A percentile compares a stretch with the other conserved stretches of the same genome.
Evolutionary conservation across 1,140 invertebrate species (phyloP).

Genomic region (Rhynchophorus ferrugineus): DNA sequence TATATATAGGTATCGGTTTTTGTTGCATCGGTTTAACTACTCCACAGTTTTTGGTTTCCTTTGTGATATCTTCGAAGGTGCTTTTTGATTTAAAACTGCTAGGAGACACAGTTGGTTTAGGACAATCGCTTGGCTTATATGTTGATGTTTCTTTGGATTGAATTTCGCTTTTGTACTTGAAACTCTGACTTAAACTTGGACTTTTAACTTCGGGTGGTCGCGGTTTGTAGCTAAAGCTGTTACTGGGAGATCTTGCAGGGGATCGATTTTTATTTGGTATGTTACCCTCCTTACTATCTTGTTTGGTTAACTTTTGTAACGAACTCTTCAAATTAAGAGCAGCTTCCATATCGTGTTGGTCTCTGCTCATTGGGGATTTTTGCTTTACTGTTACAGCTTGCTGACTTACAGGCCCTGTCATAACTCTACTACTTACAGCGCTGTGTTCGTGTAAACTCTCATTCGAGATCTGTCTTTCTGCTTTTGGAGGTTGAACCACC

Average conservation of each 20-base stretch:
- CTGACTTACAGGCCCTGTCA: constrained; percentile 55
- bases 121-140: constrained; percentile 19
- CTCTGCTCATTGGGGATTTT: constrained; percentile 42
- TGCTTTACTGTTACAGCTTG: constrained; percentile 51
- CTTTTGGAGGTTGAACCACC: constrained; percentile 16
- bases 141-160: constrained; percentile 4
- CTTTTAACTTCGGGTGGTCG: constrained; percentile 15
- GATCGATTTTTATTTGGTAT: constrained; percentile 4
- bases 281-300: constrained; percentile 8
- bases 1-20: constrained; percentile 16
- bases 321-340: constrained; percentile 45
- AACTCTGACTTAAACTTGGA: constrained; percentile 18
- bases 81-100: constrained; percentile 18
- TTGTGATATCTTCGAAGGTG: constrained; percentile 10
- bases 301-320: constrained; percentile 39
- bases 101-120: constrained; percentile 17
- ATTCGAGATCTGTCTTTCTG: constrained; percentile 26
- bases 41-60: constrained; percentile 18
- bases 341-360: constrained; percentile 41
- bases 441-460: constrained; percentile 35
- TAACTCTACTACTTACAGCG: constrained; percentile 54
- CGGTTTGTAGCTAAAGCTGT: constrained; percentile 24
- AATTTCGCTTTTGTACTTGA: constrained; percentile 18
- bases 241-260: constrained; percentile 8
- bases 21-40: constrained; percentile 25